Percentiles rank a stretch among this genome's conserved stretches.
Conservation (phyloP, 2,797 vertebrate genomes). For the Pipistrellus nathusii region DNA sequence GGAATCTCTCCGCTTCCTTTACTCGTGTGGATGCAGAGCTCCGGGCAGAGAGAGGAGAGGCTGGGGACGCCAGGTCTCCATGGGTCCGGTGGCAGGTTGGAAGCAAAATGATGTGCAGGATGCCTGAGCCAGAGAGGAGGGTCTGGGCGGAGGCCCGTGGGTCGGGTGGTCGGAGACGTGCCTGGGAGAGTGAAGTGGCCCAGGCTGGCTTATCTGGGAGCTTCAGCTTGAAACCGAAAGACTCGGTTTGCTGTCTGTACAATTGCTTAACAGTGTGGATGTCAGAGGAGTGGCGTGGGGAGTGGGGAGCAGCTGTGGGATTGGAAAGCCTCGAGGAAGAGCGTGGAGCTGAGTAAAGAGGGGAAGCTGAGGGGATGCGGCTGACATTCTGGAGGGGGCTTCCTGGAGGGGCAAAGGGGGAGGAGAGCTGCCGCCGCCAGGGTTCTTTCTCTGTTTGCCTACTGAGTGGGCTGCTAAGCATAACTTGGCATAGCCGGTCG, state of each 20-base stretch:
- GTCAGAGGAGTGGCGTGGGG: slow-evolving; percentile 50
- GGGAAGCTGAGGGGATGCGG: not conserved
- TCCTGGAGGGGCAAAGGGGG: slow-evolving; percentile 6
- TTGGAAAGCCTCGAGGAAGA: slow-evolving; percentile 63
- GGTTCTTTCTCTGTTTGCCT: slow-evolving; percentile 44
- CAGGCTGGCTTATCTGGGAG: slow-evolving; percentile 55
- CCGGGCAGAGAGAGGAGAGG: not conserved
- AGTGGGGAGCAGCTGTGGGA: slow-evolving; percentile 70
- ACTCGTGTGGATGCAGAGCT: slow-evolving; percentile 54
- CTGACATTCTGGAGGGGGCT: slow-evolving; percentile 3
- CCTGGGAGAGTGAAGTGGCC: not conserved
- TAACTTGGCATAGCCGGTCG: slow-evolving; percentile 50
- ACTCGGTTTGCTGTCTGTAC: slow-evolving; percentile 64
- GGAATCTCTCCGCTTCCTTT: slow-evolving; percentile 51
- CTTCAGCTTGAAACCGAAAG: slow-evolving; percentile 64
- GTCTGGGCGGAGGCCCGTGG: not conserved
- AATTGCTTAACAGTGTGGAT: slow-evolving; percentile 58
- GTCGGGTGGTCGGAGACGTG: not conserved
- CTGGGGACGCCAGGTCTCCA: not conserved
- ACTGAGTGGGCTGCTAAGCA: slow-evolving; percentile 13
- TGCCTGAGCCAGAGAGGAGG: not conserved
- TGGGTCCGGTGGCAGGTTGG: not conserved
- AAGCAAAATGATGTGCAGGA: slow-evolving; percentile 50
- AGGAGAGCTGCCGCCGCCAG: not conserved
- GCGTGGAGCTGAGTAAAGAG: slow-evolving; percentile 61